Conservation (phyloP, 1,140 invertebrate genomes). For the Drepana arcuata region DNA sequence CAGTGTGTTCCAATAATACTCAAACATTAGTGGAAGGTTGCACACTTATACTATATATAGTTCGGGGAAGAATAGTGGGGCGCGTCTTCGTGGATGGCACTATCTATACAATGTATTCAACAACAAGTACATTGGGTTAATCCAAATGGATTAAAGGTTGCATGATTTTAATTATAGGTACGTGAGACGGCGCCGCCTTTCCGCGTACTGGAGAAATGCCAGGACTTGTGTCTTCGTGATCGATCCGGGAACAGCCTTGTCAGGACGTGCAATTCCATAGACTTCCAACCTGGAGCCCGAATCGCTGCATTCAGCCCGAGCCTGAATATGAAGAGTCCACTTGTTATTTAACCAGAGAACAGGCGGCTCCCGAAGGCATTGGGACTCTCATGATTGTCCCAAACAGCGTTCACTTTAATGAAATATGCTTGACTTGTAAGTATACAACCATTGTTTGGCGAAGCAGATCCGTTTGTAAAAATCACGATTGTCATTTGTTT, state of each 20-base stretch:
- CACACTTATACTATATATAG: too few species aligned
- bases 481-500: constrained; percentile 8
- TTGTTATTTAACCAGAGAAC: constrained; percentile 89
- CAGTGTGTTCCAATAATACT: too few species aligned
- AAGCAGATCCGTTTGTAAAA: too few species aligned
- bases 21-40: too few species aligned
- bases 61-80: too few species aligned
- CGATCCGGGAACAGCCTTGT: constrained; percentile 86
- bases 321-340: constrained; percentile 92
- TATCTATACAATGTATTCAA: too few species aligned
- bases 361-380: constrained; percentile 86
- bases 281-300: constrained; percentile 89
- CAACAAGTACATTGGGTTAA: too few species aligned
- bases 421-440: constrained; percentile 92
- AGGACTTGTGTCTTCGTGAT: constrained; percentile 88
- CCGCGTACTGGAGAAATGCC: constrained; percentile 87
- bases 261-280: constrained; percentile 87
- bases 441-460: constrained; percentile 18
- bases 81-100: too few species aligned
- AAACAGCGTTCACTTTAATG: constrained; percentile 90
- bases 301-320: constrained; percentile 84
- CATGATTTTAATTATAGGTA: constrained; percentile 65
- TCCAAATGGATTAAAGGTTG: too few species aligned
- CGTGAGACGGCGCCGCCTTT: constrained; percentile 87
- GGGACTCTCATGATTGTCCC: constrained; percentile 88